Base-by-base conservation (phyloP, 1,140 invertebrate species). In the Nasonia giraulti region DNA sequence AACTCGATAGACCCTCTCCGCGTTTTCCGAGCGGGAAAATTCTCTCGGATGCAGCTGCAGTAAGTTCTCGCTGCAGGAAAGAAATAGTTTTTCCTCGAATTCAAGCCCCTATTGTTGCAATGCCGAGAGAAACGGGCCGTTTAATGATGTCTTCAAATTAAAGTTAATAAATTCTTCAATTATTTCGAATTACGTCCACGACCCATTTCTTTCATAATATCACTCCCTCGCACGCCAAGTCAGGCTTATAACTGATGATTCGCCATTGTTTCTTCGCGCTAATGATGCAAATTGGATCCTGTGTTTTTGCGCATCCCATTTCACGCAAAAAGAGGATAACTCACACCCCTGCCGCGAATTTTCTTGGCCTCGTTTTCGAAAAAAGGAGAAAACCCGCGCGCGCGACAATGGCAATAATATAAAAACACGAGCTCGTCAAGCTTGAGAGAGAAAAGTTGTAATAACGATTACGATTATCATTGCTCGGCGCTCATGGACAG, bases 181-280 rank as follows among this genome's bases (percentile, higher is more conserved):
- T 40, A 14, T 47, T 78, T 40, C 17, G 17, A 80, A 80, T 80
- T 80, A 69, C n/a, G 79, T 40, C 33, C n/a, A 44, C 66, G 79
- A 80, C 62, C 79, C 66, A 69, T 79, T 47, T 75, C 33, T 77
- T 33, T 7, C 27, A 27, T 27, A 2, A 0, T 44, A 37, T 76
- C 20, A 0, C 37, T 40, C 11, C 6, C 17, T 23, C 12, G 1
- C 68, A 69, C 68, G 8, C 68, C n/a, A 8, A 37, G 10, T 40
- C 74, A 17, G 3, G 20, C 76, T 62, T 27, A 27, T 27, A 78
- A 78, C 11, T 10, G 76, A 78, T 69, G 79, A 69, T 40, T 69
- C 37, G 55, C 31, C 66, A 69, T 80, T 80, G 62, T 69, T 80
- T 71, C 66, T 40, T 44, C 10, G 79, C 62, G 31, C 66, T 80